Base-by-base conservation (phyloP, 2,888 invertebrate genomes). In the Rambutsinella grinnellia region DNA sequence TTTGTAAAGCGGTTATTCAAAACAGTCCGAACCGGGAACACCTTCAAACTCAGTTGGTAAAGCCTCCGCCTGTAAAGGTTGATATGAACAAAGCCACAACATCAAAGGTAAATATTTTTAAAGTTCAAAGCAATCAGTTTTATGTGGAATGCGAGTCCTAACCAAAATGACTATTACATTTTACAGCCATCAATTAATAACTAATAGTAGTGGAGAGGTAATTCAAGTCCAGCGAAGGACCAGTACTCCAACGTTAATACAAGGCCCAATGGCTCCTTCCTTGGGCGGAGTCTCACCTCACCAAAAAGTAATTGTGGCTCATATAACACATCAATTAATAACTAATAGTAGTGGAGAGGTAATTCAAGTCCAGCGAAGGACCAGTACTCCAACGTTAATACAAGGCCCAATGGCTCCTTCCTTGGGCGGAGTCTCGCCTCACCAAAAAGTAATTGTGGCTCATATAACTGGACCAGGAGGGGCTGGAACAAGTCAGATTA, bases 11-110 rank as follows among this genome's bases (percentile, higher is more conserved):
- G 58, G 89, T 90, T n/a, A 94, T 97, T 81, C 95, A 96, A 87
- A 96, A 95, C 87, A 96, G 95, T 85, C 95, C 95, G 0, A 96
- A 96, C 88, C 89, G 95, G 19, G 94, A 95, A 86, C 94, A 94
- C 84, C 87, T 95, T 58, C 91, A 93, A 71, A 93, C 93, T 5
- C 95, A 95, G 86, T 87, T 95, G 83, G 92, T 94, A 81, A 95
- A 95, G 53, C 95, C 95, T 15, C 82, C 81, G 0, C 94, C 95
- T 2, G 58, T 23, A 3, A 79, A 79, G 65, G 62, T 65, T 15
- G 82, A 82, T 51, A 62, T 24, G 67, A 82, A 60, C 63, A 79
- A 76, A 56, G 67, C 70, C 49, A 8, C 13, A n/a, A 44, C 51
- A n/a, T n/a, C n/a, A n/a, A n/a, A n/a, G n/a, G n/a, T n/a, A n/a